A percentile compares a stretch with the other conserved stretches of the same genome.
Conservation (phyloP, 2,797 vertebrate species). For the Pangasius macronema region DNA sequence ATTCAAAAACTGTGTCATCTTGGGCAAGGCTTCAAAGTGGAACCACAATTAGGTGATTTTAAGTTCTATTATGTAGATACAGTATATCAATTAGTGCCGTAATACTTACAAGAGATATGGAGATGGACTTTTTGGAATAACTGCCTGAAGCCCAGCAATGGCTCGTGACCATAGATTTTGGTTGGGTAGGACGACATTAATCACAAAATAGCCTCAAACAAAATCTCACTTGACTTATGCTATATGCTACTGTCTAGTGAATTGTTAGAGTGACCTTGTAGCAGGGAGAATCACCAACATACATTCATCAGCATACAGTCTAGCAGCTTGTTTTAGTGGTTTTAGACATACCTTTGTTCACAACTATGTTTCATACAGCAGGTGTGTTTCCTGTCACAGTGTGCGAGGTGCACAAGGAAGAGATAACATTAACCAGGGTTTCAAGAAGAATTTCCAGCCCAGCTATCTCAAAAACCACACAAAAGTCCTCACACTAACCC, state of each 20-base stretch:
- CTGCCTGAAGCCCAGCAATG: neutral
- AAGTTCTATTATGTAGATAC: neutral
- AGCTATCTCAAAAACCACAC: neutral
- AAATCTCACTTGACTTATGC: neutral
- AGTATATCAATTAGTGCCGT: neutral
- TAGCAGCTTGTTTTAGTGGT: neutral
- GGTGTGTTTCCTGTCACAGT: neutral
- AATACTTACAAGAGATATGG: neutral
- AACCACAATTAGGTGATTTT: neutral
- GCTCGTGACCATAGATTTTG: neutral
- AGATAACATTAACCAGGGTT: neutral
- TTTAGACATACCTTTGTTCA: neutral
- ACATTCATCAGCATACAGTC: neutral
- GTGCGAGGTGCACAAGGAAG: neutral
- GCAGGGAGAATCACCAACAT: neutral
- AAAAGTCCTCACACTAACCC: neutral
- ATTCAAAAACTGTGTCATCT: neutral
- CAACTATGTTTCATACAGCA: neutral
- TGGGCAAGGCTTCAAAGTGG: neutral
- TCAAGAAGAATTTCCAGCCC: neutral
- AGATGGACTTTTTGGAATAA: neutral
- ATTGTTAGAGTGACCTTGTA: neutral
- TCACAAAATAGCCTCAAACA: neutral
- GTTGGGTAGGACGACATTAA: neutral
- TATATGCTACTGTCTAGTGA: too few relatives aligned